Percentiles rank a stretch among this genome's conserved stretches.
These are phyloP conservation scores for Riparia riparia DNA, from an alignment of 2,113 vertebrate species.

Conservation along the genomic window DNA sequence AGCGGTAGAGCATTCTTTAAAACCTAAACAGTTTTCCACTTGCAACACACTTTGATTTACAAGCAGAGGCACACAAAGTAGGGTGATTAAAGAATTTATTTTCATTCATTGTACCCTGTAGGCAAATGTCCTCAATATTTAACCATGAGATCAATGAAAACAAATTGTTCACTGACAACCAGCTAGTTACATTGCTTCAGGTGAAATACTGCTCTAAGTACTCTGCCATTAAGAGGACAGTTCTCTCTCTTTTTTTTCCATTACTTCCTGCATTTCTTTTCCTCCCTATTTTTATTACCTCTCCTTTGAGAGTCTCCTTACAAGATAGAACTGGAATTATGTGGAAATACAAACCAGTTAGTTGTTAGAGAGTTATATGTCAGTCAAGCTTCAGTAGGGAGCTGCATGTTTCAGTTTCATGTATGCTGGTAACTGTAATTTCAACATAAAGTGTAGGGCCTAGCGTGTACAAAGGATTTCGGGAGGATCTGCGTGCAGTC, in stretches of 20 bases:
- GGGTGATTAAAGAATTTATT: conserved; percentile 49
- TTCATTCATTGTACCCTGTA: conserved; percentile 28
- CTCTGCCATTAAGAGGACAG: neutral
- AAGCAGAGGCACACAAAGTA: conserved; percentile 1
- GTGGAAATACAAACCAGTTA: neutral
- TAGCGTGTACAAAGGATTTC: neutral
- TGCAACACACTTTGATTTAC: conserved; percentile 20
- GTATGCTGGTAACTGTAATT: neutral
- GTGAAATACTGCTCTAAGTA: conserved; percentile 1
- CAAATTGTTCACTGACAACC: conserved; percentile 26
- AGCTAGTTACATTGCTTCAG: conserved; percentile 12
- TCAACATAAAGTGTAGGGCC: neutral
- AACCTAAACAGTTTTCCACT: neutral
- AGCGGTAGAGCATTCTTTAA: neutral
- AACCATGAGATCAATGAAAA: conserved; percentile 26
- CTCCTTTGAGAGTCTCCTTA: neutral
- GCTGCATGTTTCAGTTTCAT: neutral
- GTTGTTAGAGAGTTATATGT: neutral
- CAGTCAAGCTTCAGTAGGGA: neutral
- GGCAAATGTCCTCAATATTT: conserved; percentile 55
- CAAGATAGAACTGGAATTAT: neutral
- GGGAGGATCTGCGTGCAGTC: neutral
- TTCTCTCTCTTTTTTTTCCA: neutral
- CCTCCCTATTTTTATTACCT: neutral
- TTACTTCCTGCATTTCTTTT: neutral